Base-by-base conservation (phyloP, 2,113 vertebrate species). In the Rissa tridactyla region DNA sequence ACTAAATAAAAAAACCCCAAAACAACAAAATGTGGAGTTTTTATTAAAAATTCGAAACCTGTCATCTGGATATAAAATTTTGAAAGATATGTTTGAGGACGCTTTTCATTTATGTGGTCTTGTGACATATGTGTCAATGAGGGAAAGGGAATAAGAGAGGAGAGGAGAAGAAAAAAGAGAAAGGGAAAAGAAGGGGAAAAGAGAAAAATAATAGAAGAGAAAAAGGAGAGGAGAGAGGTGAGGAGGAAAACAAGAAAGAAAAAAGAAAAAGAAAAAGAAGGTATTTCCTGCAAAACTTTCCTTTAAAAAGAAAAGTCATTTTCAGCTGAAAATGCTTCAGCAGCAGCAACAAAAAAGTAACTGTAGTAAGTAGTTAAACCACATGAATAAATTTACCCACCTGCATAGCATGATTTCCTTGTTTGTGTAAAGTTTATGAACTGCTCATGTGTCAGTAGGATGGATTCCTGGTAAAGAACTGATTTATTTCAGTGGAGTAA, bases 401-500 rank as follows among this genome's bases (percentile, higher is more conserved):
- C 94, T 97, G 68, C 22, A 17, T 52, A 82, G n/a, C 60, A 66
- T 42, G 71, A 62, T 80, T 96, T 95, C 47, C 62, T 62, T 90
- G 58, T 77, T 80, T 86, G 47, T 5, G 2, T 61, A 88, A 90
- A 90, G 78, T 95, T 92, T 86, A 66, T 88, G n/a, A 83, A 80
- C 71, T 86, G 40, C 66, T 95, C n/a, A 29, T 91, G 15, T 82
- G 82, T 86, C 86, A 84, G 75, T 30, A 80, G 52, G 13, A 22
- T 70, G 36, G 27, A 38, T 94, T 85, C 66, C 81, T 88, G 60
- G 85, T 93, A 83, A 96, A 95, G 47, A 88, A 65, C 18, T 70
- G 62, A 94, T 90, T 95, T 92, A 91, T 96, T 85, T 96, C 71
- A 38, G 38, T 49, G 38, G 40, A 80, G 42, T 75, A 96, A 87